Evolutionary conservation across 2,113 vertebrate genomes (phyloP).

Genomic region (Plecotus auritus): DNA sequence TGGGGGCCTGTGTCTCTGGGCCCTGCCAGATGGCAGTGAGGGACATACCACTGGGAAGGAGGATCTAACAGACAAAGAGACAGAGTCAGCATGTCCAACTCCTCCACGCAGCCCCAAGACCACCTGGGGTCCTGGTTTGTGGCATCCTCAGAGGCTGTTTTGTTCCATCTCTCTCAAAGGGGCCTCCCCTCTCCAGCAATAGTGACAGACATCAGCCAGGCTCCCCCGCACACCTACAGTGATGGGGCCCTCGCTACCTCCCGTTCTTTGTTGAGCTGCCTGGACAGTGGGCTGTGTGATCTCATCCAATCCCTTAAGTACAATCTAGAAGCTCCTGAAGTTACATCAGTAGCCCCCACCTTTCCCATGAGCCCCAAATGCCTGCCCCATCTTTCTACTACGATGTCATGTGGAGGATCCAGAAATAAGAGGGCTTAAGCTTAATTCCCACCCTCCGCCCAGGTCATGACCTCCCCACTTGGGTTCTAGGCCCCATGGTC

Average conservation of each 20-base stretch:
- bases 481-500: neutral
- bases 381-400: neutral
- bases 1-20: neutral
- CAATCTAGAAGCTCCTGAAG: neutral
- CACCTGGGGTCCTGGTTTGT: neutral
- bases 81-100: neutral
- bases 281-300: neutral
- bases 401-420: neutral
- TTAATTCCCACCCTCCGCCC: neutral
- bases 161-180: neutral
- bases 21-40: conserved; percentile 41
- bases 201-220: neutral
- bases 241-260: neutral
- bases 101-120: neutral
- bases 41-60: neutral
- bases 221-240: neutral
- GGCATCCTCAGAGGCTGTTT: neutral
- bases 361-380: neutral
- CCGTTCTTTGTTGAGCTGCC: fast-evolving
- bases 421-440: neutral
- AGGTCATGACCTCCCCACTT: neutral
- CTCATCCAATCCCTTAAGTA: neutral
- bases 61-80: conserved; percentile 18
- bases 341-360: neutral
- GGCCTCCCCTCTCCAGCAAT: neutral